Conservation (phyloP, 2,888 invertebrate genomes). For the Disparrhopalites patrizii region DNA sequence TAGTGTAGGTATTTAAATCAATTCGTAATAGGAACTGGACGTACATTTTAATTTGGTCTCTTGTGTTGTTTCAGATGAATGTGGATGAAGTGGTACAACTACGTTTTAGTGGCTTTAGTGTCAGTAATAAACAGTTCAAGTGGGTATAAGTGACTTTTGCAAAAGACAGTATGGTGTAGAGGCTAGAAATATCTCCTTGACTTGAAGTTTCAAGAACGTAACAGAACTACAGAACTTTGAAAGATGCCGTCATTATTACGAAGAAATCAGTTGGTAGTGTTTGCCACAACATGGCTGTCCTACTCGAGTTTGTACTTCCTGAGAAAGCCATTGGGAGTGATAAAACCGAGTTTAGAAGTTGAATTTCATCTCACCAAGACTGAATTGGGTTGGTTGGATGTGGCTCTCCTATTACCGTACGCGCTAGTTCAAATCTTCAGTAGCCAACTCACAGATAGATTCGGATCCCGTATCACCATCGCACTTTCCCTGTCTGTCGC, state of each 20-base stretch:
- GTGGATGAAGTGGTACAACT: no score
- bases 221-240: no score
- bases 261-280: conserved; percentile 43
- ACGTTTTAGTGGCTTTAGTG: no score
- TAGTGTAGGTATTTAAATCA: no score
- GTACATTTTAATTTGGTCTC: no score
- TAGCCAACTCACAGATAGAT: conserved; percentile 53
- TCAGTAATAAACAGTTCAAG: not conserved
- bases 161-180: not conserved
- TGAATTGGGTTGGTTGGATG: conserved; percentile 54
- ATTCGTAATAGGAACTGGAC: no score
- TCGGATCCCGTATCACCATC: conserved; percentile 53
- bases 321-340: conserved; percentile 55
- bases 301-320: conserved; percentile 52
- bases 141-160: not conserved
- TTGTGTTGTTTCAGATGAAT: no score
- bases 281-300: conserved; percentile 47
- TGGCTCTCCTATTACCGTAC: conserved; percentile 54
- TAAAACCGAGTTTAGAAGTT: conserved; percentile 53
- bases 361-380: conserved; percentile 51
- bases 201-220: no score
- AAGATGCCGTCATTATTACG: conserved; percentile 42
- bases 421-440: conserved; percentile 52
- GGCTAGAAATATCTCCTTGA: not conserved
- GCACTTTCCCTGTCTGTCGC: conserved; percentile 52